Conservation (phyloP, 2,888 invertebrate species). For the Phragmatobia fuliginosa region DNA sequence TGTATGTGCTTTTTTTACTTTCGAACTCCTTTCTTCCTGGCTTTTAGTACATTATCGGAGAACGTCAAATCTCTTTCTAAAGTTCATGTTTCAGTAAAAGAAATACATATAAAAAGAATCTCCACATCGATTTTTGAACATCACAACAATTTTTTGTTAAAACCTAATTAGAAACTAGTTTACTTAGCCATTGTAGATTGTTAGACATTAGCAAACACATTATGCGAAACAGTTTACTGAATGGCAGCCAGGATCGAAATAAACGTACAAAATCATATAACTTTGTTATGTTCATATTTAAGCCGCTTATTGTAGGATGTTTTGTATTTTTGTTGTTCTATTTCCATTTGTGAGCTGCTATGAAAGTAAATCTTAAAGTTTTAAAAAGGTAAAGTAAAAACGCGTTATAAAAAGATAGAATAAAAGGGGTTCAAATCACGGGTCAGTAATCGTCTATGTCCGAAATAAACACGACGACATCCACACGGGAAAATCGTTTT, state of each 20-base stretch:
- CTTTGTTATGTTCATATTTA: slow-evolving; percentile 10
- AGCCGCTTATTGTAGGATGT: slow-evolving; percentile 7
- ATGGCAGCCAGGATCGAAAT: slow-evolving; percentile 15
- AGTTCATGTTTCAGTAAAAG: not conserved
- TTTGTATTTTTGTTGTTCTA: slow-evolving; percentile 6
- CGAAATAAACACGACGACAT: not conserved
- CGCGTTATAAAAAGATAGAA: not conserved
- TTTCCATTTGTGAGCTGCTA: not conserved
- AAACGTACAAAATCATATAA: slow-evolving; percentile 9
- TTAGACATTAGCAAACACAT: slow-evolving; percentile 13
- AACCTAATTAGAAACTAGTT: slow-evolving; percentile 4
- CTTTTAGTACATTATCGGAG: not conserved
- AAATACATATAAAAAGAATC: not conserved
- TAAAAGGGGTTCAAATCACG: not conserved
- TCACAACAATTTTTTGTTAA: not conserved
- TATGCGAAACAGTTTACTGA: slow-evolving; percentile 10
- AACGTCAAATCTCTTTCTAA: not conserved
- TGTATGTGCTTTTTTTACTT: too few species aligned
- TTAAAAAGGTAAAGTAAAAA: not conserved
- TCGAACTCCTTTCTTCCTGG: not conserved
- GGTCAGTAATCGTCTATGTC: not conserved
- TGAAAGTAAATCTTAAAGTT: not conserved
- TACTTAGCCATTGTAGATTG: slow-evolving; percentile 8
- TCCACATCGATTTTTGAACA: not conserved
- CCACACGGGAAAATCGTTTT: too few species aligned